These are phyloP conservation scores for Rhabditoides inermis DNA, from an alignment of 2,888 invertebrate species.

Conservation along the genomic window DNA sequence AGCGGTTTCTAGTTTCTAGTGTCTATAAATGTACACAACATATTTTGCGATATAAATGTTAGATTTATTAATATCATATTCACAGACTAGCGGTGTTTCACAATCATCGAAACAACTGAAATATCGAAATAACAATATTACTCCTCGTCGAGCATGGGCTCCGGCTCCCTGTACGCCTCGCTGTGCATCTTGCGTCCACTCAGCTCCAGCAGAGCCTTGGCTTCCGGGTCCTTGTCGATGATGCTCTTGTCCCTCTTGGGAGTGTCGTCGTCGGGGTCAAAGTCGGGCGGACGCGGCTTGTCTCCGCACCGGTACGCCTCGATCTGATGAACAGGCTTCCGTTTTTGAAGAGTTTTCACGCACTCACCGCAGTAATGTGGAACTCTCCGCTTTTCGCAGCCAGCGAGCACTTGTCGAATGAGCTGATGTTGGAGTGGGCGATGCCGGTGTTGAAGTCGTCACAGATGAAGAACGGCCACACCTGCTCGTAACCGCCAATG, in stretches of 20 bases:
- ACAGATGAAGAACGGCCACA: constrained; percentile 33
- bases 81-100: too few relatives aligned
- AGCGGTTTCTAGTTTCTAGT: too few relatives aligned
- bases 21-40: too few relatives aligned
- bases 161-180: constrained; percentile 65
- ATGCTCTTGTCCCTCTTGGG: constrained; percentile 20
- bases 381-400: constrained; percentile 24
- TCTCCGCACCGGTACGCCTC: too few relatives aligned
- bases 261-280: too few relatives aligned
- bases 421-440: constrained; percentile 16
- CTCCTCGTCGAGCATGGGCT: constrained; percentile 29
- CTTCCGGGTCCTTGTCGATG: constrained; percentile 63
- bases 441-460: constrained; percentile 28
- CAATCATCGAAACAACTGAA: too few relatives aligned
- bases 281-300: too few relatives aligned
- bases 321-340: too few relatives aligned
- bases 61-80: too few relatives aligned
- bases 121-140: too few relatives aligned
- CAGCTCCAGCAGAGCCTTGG: constrained; percentile 75
- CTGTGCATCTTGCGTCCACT: constrained; percentile 73
- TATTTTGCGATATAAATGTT: too few relatives aligned
- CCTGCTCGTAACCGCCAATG: constrained; percentile 21
- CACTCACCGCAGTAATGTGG: too few relatives aligned
- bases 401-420: constrained; percentile 27
- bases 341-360: not conserved